Evolutionary conservation across 2,113 vertebrate genomes (phyloP), one percentile per base, ranked within the genome.

Genomic region (Excalfactoria chinensis): DNA sequence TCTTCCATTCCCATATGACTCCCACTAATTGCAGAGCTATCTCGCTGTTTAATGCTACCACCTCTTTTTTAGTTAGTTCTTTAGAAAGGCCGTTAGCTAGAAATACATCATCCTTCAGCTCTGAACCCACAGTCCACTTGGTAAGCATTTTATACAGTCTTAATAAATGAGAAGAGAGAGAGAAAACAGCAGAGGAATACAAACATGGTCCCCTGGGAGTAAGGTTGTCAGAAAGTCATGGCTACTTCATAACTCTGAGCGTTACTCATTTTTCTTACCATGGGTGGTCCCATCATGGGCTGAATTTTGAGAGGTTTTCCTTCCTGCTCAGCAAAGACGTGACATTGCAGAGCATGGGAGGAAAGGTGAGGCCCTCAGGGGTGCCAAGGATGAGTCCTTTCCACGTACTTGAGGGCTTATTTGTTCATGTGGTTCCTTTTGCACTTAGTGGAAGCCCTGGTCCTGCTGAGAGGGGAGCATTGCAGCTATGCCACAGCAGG

Each of bases 91-190:
- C 4, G 43, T 96, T 94, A 95, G 88, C 89, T 77, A 71, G 88
- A 94, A 97, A 95, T 94, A 48, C 40, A 90, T 94, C 88, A 95
- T 94, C 76, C 86, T 97, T 97, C 86, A 78, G 83, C 91, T 97
- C 92, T 83, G 88, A 94, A 74, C 58, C 79, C 74, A 78, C 90
- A 94, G 94, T 96, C 90, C 74, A 86, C 95, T 90, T 95, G 89
- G 89, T 88, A 87, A 95, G 86, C 72, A 81, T 96, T 97, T 97
- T 93, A 92, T 85, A 68, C 53, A 35, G 20, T 68, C 60, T 96
- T 95, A 96, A 97, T 95, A 92, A 95, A 97, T 88, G 91, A 95
- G 79, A 59, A 82, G 84, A 86, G 79, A 93, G 85, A 49, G 59
- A 83, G 84, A 88, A 88, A 92, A 72, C 55, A 84, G 79, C 74